Evolutionary conservation across 2,797 vertebrate genomes (phyloP).

Genomic region (Eulemur albifrons): DNA sequence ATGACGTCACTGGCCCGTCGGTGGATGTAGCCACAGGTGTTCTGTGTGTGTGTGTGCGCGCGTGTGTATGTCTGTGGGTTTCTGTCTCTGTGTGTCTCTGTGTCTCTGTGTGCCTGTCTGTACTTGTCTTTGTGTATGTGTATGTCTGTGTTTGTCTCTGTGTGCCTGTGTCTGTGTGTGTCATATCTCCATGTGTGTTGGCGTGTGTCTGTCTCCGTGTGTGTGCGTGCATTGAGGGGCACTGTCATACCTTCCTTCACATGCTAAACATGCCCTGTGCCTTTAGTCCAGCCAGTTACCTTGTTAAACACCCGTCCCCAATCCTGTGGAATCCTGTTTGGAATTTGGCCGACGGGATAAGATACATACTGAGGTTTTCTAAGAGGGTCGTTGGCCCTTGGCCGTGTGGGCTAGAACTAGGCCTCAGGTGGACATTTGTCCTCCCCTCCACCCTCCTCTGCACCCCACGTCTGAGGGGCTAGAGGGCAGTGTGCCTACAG

Average conservation of each 20-base stretch:
- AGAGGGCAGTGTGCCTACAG: background rate
- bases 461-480: background rate
- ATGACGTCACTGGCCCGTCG: background rate
- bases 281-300: background rate
- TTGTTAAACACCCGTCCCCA: background rate
- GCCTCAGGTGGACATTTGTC: background rate
- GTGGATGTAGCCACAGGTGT: background rate
- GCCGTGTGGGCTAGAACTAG: background rate
- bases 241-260: background rate
- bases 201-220: background rate
- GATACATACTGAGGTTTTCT: background rate
- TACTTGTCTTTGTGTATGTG: background rate
- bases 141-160: background rate
- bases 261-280: background rate
- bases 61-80: rapidly evolving
- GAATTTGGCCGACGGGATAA: background rate
- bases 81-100: background rate
- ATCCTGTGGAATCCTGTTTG: background rate
- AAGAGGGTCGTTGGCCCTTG: background rate
- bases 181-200: background rate
- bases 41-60: background rate
- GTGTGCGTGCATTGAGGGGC: background rate
- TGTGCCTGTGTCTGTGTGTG: background rate
- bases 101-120: background rate
- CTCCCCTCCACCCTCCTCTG: background rate